These are phyloP conservation scores for Linurgus olivaceus DNA, from an alignment of 2,797 vertebrate species.

Conservation along the genomic window DNA sequence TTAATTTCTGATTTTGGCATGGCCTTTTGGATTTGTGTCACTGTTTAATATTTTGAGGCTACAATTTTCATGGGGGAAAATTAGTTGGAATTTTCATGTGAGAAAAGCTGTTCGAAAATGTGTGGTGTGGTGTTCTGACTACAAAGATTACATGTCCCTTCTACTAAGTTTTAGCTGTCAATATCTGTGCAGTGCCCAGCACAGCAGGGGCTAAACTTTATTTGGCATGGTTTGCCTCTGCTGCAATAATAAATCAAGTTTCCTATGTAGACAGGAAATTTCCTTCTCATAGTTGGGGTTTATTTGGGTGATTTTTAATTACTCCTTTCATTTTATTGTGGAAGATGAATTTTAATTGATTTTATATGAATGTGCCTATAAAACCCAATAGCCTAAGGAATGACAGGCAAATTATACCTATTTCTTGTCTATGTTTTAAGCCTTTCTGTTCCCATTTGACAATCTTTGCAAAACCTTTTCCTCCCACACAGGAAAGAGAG, in stretches of 20 bases:
- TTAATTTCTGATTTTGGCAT: neutral
- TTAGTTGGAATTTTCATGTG: neutral
- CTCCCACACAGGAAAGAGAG: conserved; percentile 46
- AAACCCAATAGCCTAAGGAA: neutral
- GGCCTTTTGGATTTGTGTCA: neutral
- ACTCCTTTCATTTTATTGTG: neutral
- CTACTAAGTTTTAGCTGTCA: neutral
- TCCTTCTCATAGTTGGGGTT: neutral
- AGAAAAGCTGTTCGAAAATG: neutral
- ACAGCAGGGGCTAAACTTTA: neutral
- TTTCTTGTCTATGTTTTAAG: neutral
- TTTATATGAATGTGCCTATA: neutral
- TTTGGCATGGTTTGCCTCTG: neutral
- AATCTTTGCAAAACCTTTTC: neutral
- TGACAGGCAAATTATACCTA: neutral
- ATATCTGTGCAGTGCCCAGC: neutral
- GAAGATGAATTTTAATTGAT: neutral
- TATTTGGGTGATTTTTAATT: neutral
- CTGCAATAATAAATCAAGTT: neutral
- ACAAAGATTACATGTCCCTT: rapidly evolving
- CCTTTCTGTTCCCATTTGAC: neutral
- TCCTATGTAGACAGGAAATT: neutral
- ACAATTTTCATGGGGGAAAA: neutral
- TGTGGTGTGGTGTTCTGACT: neutral
- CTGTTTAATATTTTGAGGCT: neutral